phyloP scores from a whole-genome alignment of 2,888 invertebrate genomes.

The Trileptium ribeirensis region DNA sequence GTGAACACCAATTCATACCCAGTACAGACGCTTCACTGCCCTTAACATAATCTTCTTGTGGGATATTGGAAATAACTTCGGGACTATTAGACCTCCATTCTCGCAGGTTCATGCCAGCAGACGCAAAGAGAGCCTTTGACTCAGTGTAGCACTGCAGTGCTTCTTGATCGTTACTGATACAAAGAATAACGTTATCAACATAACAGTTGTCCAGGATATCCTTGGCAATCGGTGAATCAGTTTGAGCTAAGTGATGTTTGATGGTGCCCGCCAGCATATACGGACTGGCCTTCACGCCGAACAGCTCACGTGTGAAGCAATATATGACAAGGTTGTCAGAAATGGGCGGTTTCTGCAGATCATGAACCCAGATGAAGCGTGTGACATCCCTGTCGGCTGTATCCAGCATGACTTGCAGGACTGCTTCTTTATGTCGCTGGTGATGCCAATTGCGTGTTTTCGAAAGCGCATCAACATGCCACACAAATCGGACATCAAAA shows the following conservation, averaged over 20 bases:
- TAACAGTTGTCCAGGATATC: background rate
- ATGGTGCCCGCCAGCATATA: constrained; percentile 33
- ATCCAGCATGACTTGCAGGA: constrained; percentile 33
- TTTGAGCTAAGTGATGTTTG: constrained; percentile 14
- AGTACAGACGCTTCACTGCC: background rate
- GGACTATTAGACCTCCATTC: background rate
- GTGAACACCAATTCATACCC: background rate
- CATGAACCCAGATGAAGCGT: background rate
- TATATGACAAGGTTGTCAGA: constrained; percentile 29
- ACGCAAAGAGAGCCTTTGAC: background rate
- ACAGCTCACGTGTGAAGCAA: constrained; percentile 36
- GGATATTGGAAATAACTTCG: background rate
- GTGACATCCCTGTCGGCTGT: constrained; percentile 28
- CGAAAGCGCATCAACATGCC: constrained; percentile 30
- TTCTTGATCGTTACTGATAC: background rate
- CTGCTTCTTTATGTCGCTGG: constrained; percentile 14
- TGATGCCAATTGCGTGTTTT: constrained; percentile 25
- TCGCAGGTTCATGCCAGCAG: background rate
- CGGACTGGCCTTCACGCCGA: constrained; percentile 33
- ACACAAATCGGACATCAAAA: constrained; percentile 23
- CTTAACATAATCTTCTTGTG: background rate
- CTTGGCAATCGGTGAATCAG: background rate
- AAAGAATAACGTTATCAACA: background rate
- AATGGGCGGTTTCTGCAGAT: background rate
- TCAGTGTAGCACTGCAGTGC: background rate